Evolutionary conservation across 1,140 invertebrate species (phyloP).

Genomic region (Pentalonia nigronervosa): DNA sequence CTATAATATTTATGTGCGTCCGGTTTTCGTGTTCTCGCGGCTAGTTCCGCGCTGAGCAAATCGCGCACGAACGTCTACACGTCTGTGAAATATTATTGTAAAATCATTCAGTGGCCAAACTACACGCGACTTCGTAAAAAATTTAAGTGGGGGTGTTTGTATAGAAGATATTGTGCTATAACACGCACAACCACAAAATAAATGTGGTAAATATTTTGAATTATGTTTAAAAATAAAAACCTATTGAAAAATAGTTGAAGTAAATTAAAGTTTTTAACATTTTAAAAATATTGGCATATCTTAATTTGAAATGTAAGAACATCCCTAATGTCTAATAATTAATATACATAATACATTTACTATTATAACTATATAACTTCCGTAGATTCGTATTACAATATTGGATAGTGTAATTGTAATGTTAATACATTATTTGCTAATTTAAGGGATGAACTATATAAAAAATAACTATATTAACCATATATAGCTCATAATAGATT

Average conservation of each 20-base stretch:
- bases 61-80: neutral
- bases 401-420: neutral
- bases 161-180: neutral
- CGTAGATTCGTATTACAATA: too few species aligned
- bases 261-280: neutral
- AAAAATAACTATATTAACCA: too few species aligned
- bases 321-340: neutral
- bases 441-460: too few species aligned
- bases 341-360: too few species aligned
- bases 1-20: neutral
- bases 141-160: neutral
- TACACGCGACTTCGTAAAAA: neutral
- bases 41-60: neutral
- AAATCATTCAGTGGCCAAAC: neutral
- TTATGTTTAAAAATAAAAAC: neutral
- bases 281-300: neutral
- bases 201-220: neutral
- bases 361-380: neutral
- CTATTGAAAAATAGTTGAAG: neutral
- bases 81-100: neutral
- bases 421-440: too few species aligned
- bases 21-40: neutral
- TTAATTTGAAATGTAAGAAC: neutral
- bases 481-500: too few species aligned
- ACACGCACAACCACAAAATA: neutral